Base-by-base conservation (phyloP, 1,140 invertebrate genomes). In the Chironomus tepperi region DNA sequence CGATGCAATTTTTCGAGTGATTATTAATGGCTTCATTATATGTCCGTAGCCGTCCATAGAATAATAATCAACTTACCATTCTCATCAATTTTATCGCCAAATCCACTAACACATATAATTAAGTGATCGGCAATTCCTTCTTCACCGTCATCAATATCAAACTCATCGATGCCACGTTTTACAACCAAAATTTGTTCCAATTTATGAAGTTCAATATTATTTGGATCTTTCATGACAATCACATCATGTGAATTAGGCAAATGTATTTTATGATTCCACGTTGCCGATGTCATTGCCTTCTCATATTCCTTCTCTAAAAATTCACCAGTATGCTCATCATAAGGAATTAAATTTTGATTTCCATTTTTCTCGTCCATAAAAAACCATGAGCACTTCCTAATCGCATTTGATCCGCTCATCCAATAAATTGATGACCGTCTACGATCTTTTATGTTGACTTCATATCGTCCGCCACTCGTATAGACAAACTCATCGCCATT, bases 51-150 rank as follows among this genome's bases (percentile, higher is more conserved):
- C 24, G 24, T 34, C 1, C 24, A 34, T 5, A 34, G 24, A 34
- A 34, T 34, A 34, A 34, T 34, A 34, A 34, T 34, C 2, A 34
- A 34, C 65, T 70, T 70, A 70, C 65, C 65, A 70, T 70, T 70
- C 10, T 70, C 65, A 70, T 70, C 19, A 70, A 70, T 70, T 70
- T 70, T 70, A 19, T 70, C 65, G 18, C 65, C 65, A 19, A 70
- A 70, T 5, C 65, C 18, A 18, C 65, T 70, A 18, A 70, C 65
- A 7, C 16, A 70, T 19, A 70, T 19, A 21, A 70, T 70, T 10
- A 70, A 70, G 18, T 70, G 65, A 18, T 70, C n/a, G n/a, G 19
- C n/a, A 21, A 70, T 18, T 19, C 65, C 65, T 70, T 70, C 65
- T 21, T 70, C 65, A 10, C 65, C 65, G 19, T 70, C 65, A 70